Evolutionary conservation across 2,797 vertebrate genomes (phyloP).

Genomic region (Sphenodon punctatus): DNA sequence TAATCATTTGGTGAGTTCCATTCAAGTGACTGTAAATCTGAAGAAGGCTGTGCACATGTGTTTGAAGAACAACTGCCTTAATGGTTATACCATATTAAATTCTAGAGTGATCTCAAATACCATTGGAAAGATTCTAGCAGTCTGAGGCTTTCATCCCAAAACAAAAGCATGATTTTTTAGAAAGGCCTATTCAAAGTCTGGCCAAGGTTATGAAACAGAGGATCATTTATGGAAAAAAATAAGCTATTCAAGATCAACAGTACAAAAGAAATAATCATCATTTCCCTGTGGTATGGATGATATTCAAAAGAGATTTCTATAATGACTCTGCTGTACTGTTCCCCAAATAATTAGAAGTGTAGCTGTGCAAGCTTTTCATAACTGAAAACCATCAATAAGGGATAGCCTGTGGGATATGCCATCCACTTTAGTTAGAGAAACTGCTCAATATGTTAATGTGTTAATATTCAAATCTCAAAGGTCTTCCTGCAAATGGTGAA

Average conservation of each 20-base stretch:
- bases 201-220: not conserved
- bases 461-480: not conserved
- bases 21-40: slow-evolving; percentile 12
- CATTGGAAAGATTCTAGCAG: not conserved
- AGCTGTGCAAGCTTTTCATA: not conserved
- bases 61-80: not conserved
- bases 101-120: not conserved
- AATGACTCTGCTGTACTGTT: slow-evolving; percentile 1
- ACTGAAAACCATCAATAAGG: slow-evolving; percentile 18
- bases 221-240: slow-evolving; percentile 2
- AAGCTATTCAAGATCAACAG: slow-evolving; percentile 27
- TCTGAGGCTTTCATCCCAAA: slow-evolving; percentile 23
- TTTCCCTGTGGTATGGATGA: not conserved
- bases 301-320: not conserved
- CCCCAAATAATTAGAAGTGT: slow-evolving; percentile 25
- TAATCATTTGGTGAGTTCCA: not conserved
- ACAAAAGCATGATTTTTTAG: not conserved
- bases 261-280: slow-evolving; percentile 43
- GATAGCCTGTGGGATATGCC: not conserved
- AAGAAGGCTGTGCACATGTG: not conserved
- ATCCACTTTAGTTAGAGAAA: not conserved
- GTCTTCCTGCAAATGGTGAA: not conserved
- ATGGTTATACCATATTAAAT: slow-evolving; percentile 30
- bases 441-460: not conserved
- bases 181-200: slow-evolving; percentile 51